phyloP scores from a whole-genome alignment of 53 echinoderm and acorn worm species.

The Actinopyga echinites region DNA sequence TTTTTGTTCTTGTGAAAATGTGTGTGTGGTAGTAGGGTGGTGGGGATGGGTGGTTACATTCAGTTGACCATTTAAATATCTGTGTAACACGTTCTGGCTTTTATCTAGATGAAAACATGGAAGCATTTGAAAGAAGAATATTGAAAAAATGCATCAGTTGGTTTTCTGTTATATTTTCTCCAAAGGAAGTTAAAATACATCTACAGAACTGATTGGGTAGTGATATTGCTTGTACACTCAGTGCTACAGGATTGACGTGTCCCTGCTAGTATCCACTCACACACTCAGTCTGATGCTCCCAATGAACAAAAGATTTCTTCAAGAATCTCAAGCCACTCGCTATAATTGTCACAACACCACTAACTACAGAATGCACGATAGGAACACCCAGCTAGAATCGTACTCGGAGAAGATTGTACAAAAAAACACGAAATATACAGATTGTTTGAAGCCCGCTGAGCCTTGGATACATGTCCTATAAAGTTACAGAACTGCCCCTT shows the following conservation, averaged over 20 bases:
- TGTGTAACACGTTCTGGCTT: no score
- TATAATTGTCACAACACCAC: slow-evolving; percentile 19
- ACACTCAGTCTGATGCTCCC: not conserved
- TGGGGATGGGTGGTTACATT: no score
- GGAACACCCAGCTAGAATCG: not conserved
- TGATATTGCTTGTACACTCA: slow-evolving; percentile 32
- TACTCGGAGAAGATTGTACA: slow-evolving; percentile 6
- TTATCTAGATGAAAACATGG: not conserved
- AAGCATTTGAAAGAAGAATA: not conserved
- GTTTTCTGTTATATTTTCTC: slow-evolving; percentile 34
- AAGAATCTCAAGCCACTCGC: no score
- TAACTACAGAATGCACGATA: slow-evolving; percentile 18
- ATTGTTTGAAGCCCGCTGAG: not conserved
- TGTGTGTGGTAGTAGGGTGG: no score
- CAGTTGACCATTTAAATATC: no score
- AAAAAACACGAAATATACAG: slow-evolving; percentile 27
- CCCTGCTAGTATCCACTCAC: slow-evolving; percentile 9
- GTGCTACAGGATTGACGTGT: not conserved
- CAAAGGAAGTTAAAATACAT: slow-evolving; percentile 21
- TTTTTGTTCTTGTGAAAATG: no score
- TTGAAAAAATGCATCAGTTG: not conserved
- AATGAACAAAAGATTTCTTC: no score
- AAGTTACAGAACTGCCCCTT: no score
- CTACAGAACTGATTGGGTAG: not conserved
- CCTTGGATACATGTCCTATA: no score